These are phyloP conservation scores for Kryptolebias marmoratus DNA, from an alignment of 2,113 vertebrate genomes.

Conservation along the genomic window DNA sequence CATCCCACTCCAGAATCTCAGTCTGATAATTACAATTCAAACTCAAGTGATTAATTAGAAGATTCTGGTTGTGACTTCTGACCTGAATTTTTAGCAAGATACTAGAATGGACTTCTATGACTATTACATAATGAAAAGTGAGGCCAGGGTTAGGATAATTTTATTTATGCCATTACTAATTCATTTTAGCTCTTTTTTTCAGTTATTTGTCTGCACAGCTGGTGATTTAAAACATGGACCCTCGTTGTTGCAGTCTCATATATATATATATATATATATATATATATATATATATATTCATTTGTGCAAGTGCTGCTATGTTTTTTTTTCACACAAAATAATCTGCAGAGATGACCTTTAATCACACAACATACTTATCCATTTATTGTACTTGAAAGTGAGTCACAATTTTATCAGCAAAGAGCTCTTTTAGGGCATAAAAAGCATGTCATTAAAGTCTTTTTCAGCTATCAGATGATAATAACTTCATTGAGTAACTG, in stretches of 20 bases:
- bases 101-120: slow-evolving; percentile 45
- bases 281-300: slow-evolving; percentile 19
- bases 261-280: not conserved
- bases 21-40: slow-evolving; percentile 79
- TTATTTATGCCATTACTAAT: no score
- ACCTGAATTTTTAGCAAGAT: slow-evolving; percentile 54
- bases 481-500: slow-evolving; percentile 20
- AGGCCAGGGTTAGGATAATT: not conserved
- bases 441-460: slow-evolving; percentile 10
- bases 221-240: slow-evolving; percentile 10
- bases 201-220: slow-evolving; percentile 2
- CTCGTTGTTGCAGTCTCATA: slow-evolving; percentile 1
- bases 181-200: not conserved
- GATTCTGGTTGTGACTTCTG: slow-evolving; percentile 61
- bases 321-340: slow-evolving; percentile 18
- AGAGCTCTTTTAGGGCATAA: slow-evolving; percentile 15
- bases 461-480: slow-evolving; percentile 16
- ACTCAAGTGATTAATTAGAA: slow-evolving; percentile 74
- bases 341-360: slow-evolving; percentile 28
- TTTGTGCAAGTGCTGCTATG: slow-evolving; percentile 16
- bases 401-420: slow-evolving; percentile 20
- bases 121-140: slow-evolving; percentile 34
- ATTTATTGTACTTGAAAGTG: slow-evolving; percentile 41
- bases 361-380: slow-evolving; percentile 35
- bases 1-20: slow-evolving; percentile 65